Base-by-base conservation (phyloP, 2,888 invertebrate species). In the Gnatocerus cornutus region DNA sequence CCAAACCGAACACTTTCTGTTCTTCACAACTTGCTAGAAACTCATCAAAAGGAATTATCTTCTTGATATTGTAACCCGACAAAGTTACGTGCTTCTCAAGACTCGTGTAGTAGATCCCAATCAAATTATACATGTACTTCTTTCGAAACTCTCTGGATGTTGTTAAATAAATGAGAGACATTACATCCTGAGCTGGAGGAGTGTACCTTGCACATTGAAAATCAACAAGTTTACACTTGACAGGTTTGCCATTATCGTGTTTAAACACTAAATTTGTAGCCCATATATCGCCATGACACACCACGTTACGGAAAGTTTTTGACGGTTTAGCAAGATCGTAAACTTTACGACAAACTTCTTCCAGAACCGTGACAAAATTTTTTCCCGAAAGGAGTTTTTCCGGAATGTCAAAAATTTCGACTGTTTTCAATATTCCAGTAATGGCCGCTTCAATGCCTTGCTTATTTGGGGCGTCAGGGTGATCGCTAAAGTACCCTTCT, bases 141-240 rank as follows among this genome's bases (percentile, higher is more conserved):
- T 76, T 69, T 6, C 83, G 71, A 53, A 82, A 80, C 37, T 77
- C 73, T 39, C 79, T 74, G 1, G 77, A 76, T 6, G 83, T 83
- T 3, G 78, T 82, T 39, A 82, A 64, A 67, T 80, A 78, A 7
- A 84, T 61, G 10, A 82, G 43, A 1, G 79, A 76, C 81, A 89
- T 86, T 0, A 91, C 85, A 76, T 93, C 93, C 48, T 90, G 86
- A 13, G 90, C 88, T 0, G 91, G 90, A 0, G 92, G 91, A 10
- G 88, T 88, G 78, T 90, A 92, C 65, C 85, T 73, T 0, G 78
- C 79, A 33, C 78, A 78, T 77, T 85, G 85, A 71, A 83, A 85
- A 77, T 85, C 85, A 0, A 85, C 80, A 48, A 85, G 77, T 72
- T 80, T 82, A 52, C 82, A 83, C 16, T 78, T 74, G 3, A 71